A percentile compares a stretch with the other conserved stretches of the same genome.
Evolutionary conservation across 2,888 invertebrate genomes (phyloP).

Genomic region (Caenorhabditis wallacei): DNA sequence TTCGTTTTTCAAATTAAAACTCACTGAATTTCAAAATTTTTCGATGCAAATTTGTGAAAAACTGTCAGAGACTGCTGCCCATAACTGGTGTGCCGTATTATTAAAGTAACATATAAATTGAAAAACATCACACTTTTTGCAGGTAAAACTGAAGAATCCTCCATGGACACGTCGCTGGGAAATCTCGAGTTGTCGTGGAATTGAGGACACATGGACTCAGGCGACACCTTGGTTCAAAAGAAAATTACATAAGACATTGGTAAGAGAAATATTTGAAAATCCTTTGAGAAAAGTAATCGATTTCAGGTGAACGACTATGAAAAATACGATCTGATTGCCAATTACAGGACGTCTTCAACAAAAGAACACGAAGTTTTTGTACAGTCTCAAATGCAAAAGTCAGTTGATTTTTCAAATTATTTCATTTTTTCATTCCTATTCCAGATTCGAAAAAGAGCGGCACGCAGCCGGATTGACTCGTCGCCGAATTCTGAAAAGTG

Average conservation of each 20-base stretch:
- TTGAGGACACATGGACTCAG: conserved; percentile 80
- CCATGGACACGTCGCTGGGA: conserved; percentile 95
- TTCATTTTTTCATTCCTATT: not conserved
- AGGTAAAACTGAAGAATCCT: conserved; percentile 86
- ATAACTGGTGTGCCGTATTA: no score
- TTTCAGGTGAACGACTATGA: conserved; percentile 70
- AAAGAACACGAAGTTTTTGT: conserved; percentile 77
- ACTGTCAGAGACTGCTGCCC: no score
- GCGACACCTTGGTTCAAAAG: conserved; percentile 81
- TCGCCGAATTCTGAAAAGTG: conserved; percentile 77
- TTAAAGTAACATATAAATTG: no score
- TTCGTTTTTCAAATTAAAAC: no score
- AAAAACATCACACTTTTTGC: no score
- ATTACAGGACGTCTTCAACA: conserved; percentile 76
- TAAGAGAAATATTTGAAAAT: conserved; percentile 36
- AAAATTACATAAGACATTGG: conserved; percentile 78
- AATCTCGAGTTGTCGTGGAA: conserved; percentile 76
- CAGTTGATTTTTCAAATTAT: conserved; percentile 2
- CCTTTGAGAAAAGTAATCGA: no score
- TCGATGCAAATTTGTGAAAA: no score
- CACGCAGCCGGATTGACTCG: conserved; percentile 79
- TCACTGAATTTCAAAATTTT: no score
- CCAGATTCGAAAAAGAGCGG: conserved; percentile 74
- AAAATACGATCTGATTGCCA: conserved; percentile 79
- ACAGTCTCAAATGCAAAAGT: conserved; percentile 72